These are phyloP conservation scores for Eucidaris tribuloides DNA, from an alignment of 35 echinoderm and acorn worm species.

Conservation along the genomic window DNA sequence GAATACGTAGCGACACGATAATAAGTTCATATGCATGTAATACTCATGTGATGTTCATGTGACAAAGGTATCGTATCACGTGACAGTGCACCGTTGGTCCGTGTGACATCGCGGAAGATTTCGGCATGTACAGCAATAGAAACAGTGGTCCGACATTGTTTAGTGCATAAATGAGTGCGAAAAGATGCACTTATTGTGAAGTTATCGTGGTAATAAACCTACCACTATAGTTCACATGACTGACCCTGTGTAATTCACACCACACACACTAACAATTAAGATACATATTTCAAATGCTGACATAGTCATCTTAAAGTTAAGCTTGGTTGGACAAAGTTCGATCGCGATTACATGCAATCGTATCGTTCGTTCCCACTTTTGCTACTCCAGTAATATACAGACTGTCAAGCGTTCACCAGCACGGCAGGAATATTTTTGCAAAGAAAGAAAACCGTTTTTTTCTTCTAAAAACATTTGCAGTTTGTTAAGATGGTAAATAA, in stretches of 20 bases:
- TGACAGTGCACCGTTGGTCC: not conserved
- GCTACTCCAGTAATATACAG: no score
- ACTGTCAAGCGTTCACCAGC: not conserved
- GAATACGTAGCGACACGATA: not conserved
- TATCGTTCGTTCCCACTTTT: no score
- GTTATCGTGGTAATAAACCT: not conserved
- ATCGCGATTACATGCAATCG: not conserved
- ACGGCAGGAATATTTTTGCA: not conserved
- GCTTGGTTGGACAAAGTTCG: not conserved
- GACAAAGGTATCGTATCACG: not conserved
- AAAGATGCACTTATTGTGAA: not conserved
- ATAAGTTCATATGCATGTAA: not conserved
- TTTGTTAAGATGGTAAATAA: not conserved
- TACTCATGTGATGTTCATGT: not conserved
- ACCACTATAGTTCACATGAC: not conserved
- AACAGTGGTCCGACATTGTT: slow-evolving; percentile 5
- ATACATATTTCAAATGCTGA: not conserved
- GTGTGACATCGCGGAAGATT: not conserved
- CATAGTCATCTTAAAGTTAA: not conserved
- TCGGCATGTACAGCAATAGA: not conserved
- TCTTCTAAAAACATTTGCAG: not conserved
- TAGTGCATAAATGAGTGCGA: not conserved
- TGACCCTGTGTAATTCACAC: not conserved
- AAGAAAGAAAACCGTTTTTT: not conserved
- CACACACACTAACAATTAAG: not conserved